Base-by-base conservation (phyloP, 2,888 invertebrate genomes). In the Drosophila yooni region DNA sequence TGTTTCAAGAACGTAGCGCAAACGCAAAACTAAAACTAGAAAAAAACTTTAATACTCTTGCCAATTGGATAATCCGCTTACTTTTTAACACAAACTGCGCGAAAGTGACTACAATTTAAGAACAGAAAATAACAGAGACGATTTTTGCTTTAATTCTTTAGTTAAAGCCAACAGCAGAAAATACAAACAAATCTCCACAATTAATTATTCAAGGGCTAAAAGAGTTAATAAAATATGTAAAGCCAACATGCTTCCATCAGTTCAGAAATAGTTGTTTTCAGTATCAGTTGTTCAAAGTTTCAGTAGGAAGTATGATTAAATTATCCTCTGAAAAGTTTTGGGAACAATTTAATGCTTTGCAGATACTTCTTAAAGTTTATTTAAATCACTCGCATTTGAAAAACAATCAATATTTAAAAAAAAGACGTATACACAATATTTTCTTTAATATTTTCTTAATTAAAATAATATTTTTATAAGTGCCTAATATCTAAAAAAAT, bases 11-110 rank as follows among this genome's bases (percentile, higher is more conserved):
- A 50, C 51, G 5, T 40, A 43, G 31, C 8, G 15, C 25, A 31
- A 48, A 72, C 60, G 67, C 34, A 64, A 58, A 63, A 36, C 51
- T 40, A 31, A 52, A 63, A 31, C 31, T 4, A 48, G 56, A 29
- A 29, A 73, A 64, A 62, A 72, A 64, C 64, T 65, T 65, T 65
- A 48, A 77, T 76, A 69, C 69, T 54, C 74, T 69, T 65, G 58
- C 38, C 50, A 52, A 29, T 52, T 38, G 31, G 18, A n/a, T 71
- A 76, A 75, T 40, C 71, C 76, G 31, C 57, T 48, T 43, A 40
- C 18, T 43, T 36, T 61, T 56, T 51, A 21, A 34, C 13, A 52
- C 51, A 40, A 36, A 46, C 36, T 50, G 18, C 3, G 13, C 21
- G 36, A 56, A 11, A 18, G 8, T 10, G 4, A 46, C 3, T 25